These are phyloP conservation scores for Pholis gunnellus DNA, from an alignment of 2,113 vertebrate species.

Conservation along the genomic window DNA sequence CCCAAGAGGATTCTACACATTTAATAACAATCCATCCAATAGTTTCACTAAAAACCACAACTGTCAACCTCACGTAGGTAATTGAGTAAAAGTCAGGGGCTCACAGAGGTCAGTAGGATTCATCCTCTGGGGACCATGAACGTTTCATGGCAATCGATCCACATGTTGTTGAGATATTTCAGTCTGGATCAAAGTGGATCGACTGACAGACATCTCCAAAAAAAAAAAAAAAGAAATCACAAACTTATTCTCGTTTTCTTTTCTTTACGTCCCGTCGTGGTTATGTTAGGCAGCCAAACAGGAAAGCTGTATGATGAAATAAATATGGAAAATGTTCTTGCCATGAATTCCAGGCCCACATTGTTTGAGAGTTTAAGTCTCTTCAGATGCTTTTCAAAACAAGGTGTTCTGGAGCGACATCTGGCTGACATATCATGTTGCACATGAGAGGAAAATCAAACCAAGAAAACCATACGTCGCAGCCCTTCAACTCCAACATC, in stretches of 20 bases:
- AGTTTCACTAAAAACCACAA: not conserved
- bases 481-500: not conserved
- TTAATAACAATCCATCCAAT: not conserved
- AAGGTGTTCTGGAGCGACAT: constrained; percentile 26
- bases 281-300: not conserved
- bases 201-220: not conserved
- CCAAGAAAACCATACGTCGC: constrained; percentile 1
- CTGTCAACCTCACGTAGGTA: not conserved
- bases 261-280: not conserved
- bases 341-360: not conserved
- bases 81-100: not conserved
- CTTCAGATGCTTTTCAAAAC: constrained; percentile 51
- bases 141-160: not conserved
- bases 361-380: constrained; percentile 15
- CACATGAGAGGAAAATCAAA: constrained; percentile 1
- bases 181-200: not conserved
- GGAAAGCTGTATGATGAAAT: not conserved
- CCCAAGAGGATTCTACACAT: not conserved
- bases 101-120: not conserved
- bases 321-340: constrained; percentile 10
- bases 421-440: constrained; percentile 25
- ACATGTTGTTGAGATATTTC: not conserved
- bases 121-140: not conserved
- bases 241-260: not conserved
- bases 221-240: not conserved